Percentiles rank a stretch among this genome's conserved stretches.
Evolutionary conservation across 2,113 vertebrate species (phyloP).

Genomic region (Atlantisia rogersi): DNA sequence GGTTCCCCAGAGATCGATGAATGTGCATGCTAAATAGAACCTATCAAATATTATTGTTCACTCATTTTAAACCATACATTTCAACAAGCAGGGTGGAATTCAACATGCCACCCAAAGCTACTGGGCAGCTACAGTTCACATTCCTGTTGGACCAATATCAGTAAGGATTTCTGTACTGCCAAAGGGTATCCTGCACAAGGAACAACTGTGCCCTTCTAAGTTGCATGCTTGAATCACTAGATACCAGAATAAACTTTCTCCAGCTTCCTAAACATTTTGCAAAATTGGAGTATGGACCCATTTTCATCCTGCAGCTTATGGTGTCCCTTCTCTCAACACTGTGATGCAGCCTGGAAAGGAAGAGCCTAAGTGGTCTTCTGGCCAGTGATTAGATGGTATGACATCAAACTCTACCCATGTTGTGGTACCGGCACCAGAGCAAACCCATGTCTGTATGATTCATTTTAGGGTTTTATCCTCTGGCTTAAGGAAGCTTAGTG

Average conservation of each 20-base stretch:
- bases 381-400: neutral
- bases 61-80: neutral
- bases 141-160: neutral
- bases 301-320: neutral
- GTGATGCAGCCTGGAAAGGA: neutral
- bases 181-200: neutral
- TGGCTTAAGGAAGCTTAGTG: neutral
- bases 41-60: neutral
- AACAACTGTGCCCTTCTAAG: neutral
- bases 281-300: neutral
- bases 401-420: accelerated
- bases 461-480: neutral
- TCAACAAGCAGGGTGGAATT: neutral
- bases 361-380: neutral
- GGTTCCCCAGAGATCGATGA: neutral
- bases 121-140: neutral
- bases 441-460: neutral
- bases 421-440: neutral
- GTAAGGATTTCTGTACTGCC: neutral
- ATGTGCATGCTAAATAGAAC: neutral
- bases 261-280: neutral
- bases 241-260: neutral
- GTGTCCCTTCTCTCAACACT: neutral
- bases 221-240: neutral
- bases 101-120: neutral